phyloP scores from a whole-genome alignment of 2,888 invertebrate genomes.

The Nemotelus pantherinus region DNA sequence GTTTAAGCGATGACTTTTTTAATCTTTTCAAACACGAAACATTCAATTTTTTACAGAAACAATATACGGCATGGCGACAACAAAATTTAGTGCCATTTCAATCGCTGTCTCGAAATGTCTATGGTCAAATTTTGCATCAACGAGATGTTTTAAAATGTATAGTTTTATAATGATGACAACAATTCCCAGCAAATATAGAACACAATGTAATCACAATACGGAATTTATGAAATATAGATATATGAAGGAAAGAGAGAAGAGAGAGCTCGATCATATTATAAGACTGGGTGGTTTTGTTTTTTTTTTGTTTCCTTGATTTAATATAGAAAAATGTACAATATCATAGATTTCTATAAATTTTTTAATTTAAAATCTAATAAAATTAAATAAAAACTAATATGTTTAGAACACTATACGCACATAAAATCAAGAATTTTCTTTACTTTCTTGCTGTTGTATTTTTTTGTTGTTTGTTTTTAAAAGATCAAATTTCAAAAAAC shows the following conservation, averaged over 20 bases:
- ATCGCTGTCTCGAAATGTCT: not conserved
- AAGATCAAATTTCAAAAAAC: slow-evolving; percentile 53
- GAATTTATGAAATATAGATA: not conserved
- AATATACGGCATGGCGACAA: not conserved
- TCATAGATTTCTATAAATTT: not conserved
- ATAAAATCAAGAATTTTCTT: slow-evolving; percentile 20
- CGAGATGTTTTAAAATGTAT: not conserved
- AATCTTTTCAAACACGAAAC: not conserved
- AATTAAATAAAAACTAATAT: slow-evolving; percentile 37
- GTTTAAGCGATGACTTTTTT: slow-evolving; percentile 18
- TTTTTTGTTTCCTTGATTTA: not conserved
- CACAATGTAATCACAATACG: not conserved
- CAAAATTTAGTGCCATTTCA: too few species aligned
- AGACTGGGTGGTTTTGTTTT: not conserved
- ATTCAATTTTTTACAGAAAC: slow-evolving; percentile 14
- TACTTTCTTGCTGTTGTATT: slow-evolving; percentile 12
- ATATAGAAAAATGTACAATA: not conserved
- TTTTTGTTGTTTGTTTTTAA: slow-evolving; percentile 23
- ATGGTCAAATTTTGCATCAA: not conserved
- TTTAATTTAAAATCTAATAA: slow-evolving; percentile 30
- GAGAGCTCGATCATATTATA: slow-evolving; percentile 27
- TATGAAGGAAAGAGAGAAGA: not conserved
- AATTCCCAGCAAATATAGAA: not conserved
- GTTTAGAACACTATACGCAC: slow-evolving; percentile 28
- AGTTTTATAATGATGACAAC: not conserved